phyloP scores from a whole-genome alignment of 1,140 invertebrate species.

The Achatina immaculata region DNA sequence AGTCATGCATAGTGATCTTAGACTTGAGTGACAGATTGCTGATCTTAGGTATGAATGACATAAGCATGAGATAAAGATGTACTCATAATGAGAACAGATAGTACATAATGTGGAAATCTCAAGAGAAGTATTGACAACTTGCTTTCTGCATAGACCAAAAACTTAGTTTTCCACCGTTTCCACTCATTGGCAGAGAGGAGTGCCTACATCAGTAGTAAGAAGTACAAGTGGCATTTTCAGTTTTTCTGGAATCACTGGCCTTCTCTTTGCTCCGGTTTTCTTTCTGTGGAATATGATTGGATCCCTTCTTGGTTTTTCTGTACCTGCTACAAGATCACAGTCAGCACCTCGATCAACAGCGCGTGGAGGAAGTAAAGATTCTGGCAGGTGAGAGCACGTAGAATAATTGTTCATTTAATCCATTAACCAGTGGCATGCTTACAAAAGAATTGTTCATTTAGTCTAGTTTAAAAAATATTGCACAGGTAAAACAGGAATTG shows the following conservation, averaged over 20 bases:
- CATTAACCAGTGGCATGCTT: neutral
- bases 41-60: too few relatives aligned
- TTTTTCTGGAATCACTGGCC: constrained; percentile 14
- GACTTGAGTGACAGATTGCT: too few relatives aligned
- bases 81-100: too few relatives aligned
- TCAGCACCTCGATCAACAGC: neutral
- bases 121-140: too few relatives aligned
- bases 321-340: neutral
- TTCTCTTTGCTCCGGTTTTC: constrained; percentile 23
- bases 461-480: neutral
- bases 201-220: constrained; percentile 9
- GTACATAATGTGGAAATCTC: too few relatives aligned
- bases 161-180: too few relatives aligned
- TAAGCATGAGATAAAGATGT: too few relatives aligned
- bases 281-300: constrained; percentile 29
- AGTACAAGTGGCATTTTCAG: constrained; percentile 10
- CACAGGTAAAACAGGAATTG: too few relatives aligned
- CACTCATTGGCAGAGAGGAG: constrained; percentile 10
- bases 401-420: neutral
- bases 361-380: constrained; percentile 8
- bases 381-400: neutral
- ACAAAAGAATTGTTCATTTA: neutral
- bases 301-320: constrained; percentile 1
- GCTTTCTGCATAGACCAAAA: too few relatives aligned
- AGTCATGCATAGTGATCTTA: too few relatives aligned